Conservation (phyloP, 2,888 invertebrate genomes). For the Epistrophe grossulariae region DNA sequence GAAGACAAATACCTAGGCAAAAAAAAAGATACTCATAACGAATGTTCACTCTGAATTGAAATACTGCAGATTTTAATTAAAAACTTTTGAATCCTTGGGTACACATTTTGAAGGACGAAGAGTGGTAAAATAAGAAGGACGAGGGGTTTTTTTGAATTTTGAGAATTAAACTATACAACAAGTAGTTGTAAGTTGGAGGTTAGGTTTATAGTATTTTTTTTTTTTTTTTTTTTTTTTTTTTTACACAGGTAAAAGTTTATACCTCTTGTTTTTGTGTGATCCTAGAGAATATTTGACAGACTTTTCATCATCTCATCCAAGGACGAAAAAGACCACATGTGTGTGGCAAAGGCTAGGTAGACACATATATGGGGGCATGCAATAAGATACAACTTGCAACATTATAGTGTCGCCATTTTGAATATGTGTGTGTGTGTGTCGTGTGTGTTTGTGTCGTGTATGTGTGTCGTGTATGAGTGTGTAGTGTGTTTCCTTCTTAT, state of each 20-base stretch:
- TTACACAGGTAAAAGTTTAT: conserved; percentile 46
- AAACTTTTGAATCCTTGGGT: conserved; percentile 67
- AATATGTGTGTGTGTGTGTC: neutral
- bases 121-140: neutral
- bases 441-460: neutral
- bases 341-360: conserved; percentile 14
- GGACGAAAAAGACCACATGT: conserved; percentile 47
- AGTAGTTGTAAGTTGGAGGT: conserved; percentile 40
- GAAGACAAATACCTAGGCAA: neutral
- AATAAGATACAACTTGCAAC: conserved; percentile 57
- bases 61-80: conserved; percentile 75
- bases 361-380: conserved; percentile 9
- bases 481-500: conserved; percentile 39
- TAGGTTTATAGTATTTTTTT: conserved; percentile 14
- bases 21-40: conserved; percentile 27
- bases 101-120: neutral
- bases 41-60: conserved; percentile 61
- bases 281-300: conserved; percentile 42
- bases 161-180: conserved; percentile 49
- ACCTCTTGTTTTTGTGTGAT: conserved; percentile 30
- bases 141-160: conserved; percentile 23
- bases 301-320: conserved; percentile 54
- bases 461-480: neutral
- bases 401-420: conserved; percentile 25
- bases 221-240: conserved; percentile 23